A percentile compares a stretch with the other conserved stretches of the same genome.
Conservation (phyloP, 2,797 vertebrate species). For the Aulostomus chinensis region DNA sequence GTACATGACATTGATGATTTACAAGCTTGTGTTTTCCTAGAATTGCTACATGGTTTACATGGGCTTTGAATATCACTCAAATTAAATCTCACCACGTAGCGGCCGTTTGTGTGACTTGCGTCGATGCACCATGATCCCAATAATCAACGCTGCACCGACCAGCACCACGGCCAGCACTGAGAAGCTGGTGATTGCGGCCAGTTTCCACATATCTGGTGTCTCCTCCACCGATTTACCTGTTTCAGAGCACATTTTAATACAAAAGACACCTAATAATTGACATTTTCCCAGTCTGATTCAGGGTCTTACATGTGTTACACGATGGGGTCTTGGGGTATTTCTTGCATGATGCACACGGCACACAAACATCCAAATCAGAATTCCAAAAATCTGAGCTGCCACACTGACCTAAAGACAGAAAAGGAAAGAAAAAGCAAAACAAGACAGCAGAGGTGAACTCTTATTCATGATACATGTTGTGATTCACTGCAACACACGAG, state of each 20-base stretch:
- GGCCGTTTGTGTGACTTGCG: conserved; percentile 76
- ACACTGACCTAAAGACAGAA: conserved; percentile 65
- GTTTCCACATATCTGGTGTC: conserved; percentile 72
- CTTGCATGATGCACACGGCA: conserved; percentile 76
- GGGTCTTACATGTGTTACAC: conserved; percentile 80
- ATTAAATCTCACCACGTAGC: conserved; percentile 76
- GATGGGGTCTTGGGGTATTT: conserved; percentile 82
- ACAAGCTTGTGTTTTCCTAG: no score
- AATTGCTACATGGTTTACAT: no score
- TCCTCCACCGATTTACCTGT: conserved; percentile 64
- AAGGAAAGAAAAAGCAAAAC: no score
- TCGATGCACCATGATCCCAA: conserved; percentile 81
- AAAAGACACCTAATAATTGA: background rate
- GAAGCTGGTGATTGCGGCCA: conserved; percentile 84
- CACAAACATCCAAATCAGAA: conserved; percentile 69
- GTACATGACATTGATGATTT: no score
- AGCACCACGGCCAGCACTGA: conserved; percentile 80
- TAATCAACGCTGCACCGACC: conserved; percentile 76
- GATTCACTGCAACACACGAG: background rate
- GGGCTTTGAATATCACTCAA: no score
- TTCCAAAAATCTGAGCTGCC: conserved; percentile 75
- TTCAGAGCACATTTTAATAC: background rate
- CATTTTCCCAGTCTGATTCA: background rate
- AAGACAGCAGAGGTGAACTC: conserved; percentile 12
- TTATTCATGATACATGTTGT: conserved; percentile 6